Base-by-base conservation (phyloP, 2,888 invertebrate species). In the Ganaspis brasiliensis region DNA sequence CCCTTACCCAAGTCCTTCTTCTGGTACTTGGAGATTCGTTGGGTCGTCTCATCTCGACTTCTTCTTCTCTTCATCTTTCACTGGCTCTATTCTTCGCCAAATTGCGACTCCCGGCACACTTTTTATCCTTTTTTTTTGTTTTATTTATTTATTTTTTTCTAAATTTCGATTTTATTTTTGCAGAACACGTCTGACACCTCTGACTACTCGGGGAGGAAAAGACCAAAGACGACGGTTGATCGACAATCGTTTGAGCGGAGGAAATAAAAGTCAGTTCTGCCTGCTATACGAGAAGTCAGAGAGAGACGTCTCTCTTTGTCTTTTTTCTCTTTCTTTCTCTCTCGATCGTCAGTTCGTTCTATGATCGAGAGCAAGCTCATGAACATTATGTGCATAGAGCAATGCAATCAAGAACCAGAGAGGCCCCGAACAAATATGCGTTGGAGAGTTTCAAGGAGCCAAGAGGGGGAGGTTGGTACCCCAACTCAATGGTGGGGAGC, bases 311-410 rank as follows among this genome's bases (percentile, higher is more conserved):
- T 75, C 71, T 70, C 71, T 67, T 67, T 70, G 14, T 74, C 55
- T 70, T 56, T 55, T 14, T 52, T 55, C 35, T 40, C 77, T 40
- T 45, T 19, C 59, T 70, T 31, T 35, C 19, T 56, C 56, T 37
- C 55, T 73, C 79, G 70, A 72, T 31, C 75, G 67, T 61, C 63
- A 12, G 70, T 55, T 78, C 63, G 87, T 82, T 89, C 89, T 88
- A 89, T 87, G 89, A 88, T 87, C 87, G 87, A 77, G 82, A 84
- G 82, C 84, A 83, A 84, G 81, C 86, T 86, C 83, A 82, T 83
- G 84, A 86, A 83, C 87, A 87, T 87, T 86, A 87, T 87, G 87
- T 84, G 83, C 86, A 88, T 85, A 87, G 86, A 88, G 84, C 78
- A 81, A 77, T 80, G 75, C 80, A 78, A 67, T 40, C 67, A 67